These are phyloP conservation scores for Solenopsis invicta DNA, from an alignment of 1,140 invertebrate species.

Conservation along the genomic window DNA sequence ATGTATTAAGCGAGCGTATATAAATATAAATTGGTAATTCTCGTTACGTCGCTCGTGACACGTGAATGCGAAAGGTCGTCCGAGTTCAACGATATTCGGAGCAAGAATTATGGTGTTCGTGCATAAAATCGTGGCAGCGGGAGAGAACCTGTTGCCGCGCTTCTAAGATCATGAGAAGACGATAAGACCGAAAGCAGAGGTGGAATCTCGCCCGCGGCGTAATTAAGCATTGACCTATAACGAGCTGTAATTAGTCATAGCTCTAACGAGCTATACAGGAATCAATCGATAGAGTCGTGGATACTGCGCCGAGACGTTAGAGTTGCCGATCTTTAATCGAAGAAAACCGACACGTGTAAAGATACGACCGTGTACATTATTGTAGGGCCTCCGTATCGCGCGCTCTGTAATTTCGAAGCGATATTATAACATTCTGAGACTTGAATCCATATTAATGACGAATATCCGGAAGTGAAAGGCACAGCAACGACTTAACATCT, in stretches of 20 bases:
- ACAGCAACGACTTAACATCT: background rate
- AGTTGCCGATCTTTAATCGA: slow-evolving; percentile 55
- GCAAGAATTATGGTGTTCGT: slow-evolving; percentile 68
- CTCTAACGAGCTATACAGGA: slow-evolving; percentile 80
- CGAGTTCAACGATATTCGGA: slow-evolving; percentile 71
- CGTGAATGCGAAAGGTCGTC: slow-evolving; percentile 59
- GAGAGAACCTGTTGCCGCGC: slow-evolving; percentile 74
- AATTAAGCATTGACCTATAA: slow-evolving; percentile 86
- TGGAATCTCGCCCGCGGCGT: slow-evolving; percentile 81
- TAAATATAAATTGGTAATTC: slow-evolving; percentile 65
- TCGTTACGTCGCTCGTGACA: slow-evolving; percentile 65
- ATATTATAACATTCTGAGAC: background rate
- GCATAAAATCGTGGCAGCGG: slow-evolving; percentile 72
- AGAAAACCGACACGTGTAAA: background rate
- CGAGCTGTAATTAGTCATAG: slow-evolving; percentile 85
- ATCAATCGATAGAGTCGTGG: slow-evolving; percentile 79
- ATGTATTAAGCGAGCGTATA: background rate
- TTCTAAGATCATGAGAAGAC: slow-evolving; percentile 77
- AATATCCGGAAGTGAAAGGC: background rate
- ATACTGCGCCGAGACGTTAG: slow-evolving; percentile 71
- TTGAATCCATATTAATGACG: background rate
- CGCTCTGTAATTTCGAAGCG: background rate
- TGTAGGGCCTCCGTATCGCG: background rate
- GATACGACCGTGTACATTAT: slow-evolving; percentile 28
- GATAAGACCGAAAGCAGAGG: slow-evolving; percentile 79